Conservation (phyloP, 1,140 invertebrate genomes). For the Bicyclus anynana region DNA sequence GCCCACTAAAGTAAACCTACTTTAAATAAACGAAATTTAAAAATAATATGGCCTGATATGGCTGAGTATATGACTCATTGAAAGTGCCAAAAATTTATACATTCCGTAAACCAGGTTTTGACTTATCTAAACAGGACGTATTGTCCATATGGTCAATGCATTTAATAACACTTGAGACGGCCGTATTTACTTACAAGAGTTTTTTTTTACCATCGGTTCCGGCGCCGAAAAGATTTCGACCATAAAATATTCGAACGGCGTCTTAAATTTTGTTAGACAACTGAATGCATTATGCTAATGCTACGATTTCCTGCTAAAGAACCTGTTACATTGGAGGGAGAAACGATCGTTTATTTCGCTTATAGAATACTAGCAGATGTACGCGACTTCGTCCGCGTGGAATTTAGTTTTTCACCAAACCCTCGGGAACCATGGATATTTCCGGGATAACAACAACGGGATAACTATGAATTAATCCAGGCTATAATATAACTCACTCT, state of each 20-base stretch:
- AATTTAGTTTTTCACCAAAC: no score
- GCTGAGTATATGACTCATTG: neutral
- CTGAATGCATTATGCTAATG: conserved; percentile 65
- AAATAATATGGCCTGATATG: no score
- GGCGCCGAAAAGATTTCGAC: conserved; percentile 33
- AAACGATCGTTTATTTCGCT: neutral
- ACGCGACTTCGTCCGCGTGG: no score
- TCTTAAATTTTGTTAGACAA: conserved; percentile 52
- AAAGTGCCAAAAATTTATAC: conserved; percentile 5
- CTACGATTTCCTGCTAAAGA: conserved; percentile 56
- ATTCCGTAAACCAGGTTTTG: neutral
- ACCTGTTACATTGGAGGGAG: neutral
- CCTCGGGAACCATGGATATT: no score
- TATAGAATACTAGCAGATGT: no score
- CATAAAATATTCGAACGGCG: conserved; percentile 41
- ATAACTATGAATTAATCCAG: no score
- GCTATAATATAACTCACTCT: no score
- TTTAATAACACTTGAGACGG: conserved; percentile 26
- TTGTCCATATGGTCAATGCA: conserved; percentile 32
- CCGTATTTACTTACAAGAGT: conserved; percentile 9
- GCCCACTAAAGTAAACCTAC: no score
- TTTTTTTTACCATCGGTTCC: conserved; percentile 33
- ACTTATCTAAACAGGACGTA: conserved; percentile 33
- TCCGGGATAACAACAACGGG: no score
- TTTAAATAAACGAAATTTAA: no score